Conservation (phyloP, 2,888 invertebrate genomes). For the Diaphora mendica region DNA sequence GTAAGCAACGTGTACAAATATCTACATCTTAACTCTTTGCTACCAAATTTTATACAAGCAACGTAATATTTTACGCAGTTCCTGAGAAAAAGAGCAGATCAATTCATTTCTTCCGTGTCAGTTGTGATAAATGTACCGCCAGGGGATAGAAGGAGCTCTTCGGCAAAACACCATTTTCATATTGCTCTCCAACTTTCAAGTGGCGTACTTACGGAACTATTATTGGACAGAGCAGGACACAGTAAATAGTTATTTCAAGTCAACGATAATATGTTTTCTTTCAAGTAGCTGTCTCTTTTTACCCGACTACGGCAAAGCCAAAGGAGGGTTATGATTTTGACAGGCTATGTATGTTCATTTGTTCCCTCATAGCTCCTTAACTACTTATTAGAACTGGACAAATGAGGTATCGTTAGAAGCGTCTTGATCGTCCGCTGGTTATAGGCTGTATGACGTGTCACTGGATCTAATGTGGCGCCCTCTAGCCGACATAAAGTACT, state of each 20-base stretch:
- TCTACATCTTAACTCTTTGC: background rate
- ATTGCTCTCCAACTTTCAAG: slow-evolving; percentile 7
- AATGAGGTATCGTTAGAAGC: too few relatives aligned
- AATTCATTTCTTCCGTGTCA: slow-evolving; percentile 14
- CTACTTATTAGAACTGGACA: too few relatives aligned
- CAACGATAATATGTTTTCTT: background rate
- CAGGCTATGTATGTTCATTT: too few relatives aligned
- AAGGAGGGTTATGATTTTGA: too few relatives aligned
- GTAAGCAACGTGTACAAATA: too few relatives aligned
- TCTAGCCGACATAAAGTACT: too few relatives aligned
- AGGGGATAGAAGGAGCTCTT: background rate
- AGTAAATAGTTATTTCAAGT: background rate
- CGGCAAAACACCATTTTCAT: background rate
- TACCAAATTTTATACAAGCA: background rate
- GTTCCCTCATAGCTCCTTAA: too few relatives aligned
- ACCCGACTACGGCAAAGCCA: too few relatives aligned
- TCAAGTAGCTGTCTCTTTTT: background rate
- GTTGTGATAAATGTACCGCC: slow-evolving; percentile 3
- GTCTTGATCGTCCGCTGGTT: too few relatives aligned
- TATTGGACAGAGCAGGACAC: background rate
- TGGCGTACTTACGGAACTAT: background rate
- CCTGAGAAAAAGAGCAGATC: background rate
- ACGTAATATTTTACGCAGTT: background rate
- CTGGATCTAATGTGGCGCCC: too few relatives aligned
- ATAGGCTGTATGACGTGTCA: too few relatives aligned